Evolutionary conservation across 1,140 invertebrate species (phyloP), one percentile per base, ranked within the genome.

Genomic region (Oedothorax gibbosus): DNA sequence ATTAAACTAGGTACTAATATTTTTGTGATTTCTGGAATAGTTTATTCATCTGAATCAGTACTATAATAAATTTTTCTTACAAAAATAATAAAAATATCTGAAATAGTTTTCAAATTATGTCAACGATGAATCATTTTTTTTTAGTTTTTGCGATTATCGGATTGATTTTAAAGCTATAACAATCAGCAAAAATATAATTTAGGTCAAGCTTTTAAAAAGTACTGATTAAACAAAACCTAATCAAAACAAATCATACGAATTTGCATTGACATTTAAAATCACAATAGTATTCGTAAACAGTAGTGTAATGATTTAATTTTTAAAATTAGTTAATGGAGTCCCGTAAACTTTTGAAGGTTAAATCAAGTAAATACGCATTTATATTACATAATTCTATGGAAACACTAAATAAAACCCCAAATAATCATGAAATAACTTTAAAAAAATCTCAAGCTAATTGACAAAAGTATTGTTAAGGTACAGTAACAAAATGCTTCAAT

Each of bases 341-440:
- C 50, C 7, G 14, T 53, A 53, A 71, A 20, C 20, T 71, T 71
- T 71, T 54, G 69, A 71, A 71, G 69, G 69, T 71, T 71, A 71
- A 71, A 71, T 71, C 11, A n/a, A 54, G 20, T 54, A 14, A 54
- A 71, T 35, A 35, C 35, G 35, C 35, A 35, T 35, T 71, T 71
- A 53, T 71, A 53, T 71, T 15, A 18, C 1, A 35, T 2, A 35
- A 35, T 5, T 35, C 1, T 35, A 35, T 35, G 1, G 35, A 35
- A 35, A 35, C 35, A 35, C 35, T 35, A 35, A 35, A 35, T 35
- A 35, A 35, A 35, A 35, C 35, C 35, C 35, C 35, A 68, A 49
- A 21, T 68, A 68, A 68, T 20, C 14, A 11, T 68, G 20, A 68
- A 68, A 68, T 35, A 12, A 21, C 65, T 35, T 68, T 20, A 49